phyloP scores from a whole-genome alignment of 1,140 invertebrate species.

The Ips typographus region DNA sequence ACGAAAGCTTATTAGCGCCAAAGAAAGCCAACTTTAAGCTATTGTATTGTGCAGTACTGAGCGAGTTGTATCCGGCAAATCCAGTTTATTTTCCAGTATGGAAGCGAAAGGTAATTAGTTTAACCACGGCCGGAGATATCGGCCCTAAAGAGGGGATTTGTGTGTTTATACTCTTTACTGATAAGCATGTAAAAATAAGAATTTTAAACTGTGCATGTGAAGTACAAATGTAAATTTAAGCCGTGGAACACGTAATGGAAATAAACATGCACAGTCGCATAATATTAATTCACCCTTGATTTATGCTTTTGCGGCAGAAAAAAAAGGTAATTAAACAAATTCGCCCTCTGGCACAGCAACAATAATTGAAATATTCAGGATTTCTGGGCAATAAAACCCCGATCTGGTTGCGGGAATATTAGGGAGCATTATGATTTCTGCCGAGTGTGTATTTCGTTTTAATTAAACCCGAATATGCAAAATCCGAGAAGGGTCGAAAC shows the following conservation, averaged over 20 bases:
- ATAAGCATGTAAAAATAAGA: too few relatives aligned
- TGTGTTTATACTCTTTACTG: too few relatives aligned
- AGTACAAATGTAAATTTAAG: background rate
- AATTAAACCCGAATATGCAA: constrained; percentile 4
- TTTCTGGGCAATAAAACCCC: constrained; percentile 4
- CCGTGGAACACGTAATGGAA: background rate
- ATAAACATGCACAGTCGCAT: constrained; percentile 1
- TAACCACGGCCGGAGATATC: too few relatives aligned
- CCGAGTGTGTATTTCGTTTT: constrained; percentile 2
- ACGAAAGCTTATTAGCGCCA: too few relatives aligned
- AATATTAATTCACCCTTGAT: background rate
- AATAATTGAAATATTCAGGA: background rate
- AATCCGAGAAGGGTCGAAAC: background rate
- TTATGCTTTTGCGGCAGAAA: background rate
- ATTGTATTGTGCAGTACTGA: too few relatives aligned
- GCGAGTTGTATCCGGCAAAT: too few relatives aligned
- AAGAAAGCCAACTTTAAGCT: too few relatives aligned
- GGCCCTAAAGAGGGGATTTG: too few relatives aligned
- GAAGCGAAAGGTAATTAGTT: too few relatives aligned
- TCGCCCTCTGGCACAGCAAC: background rate
- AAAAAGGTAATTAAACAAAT: background rate
- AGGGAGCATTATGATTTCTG: constrained; percentile 5
- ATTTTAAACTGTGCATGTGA: background rate
- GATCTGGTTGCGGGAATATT: constrained; percentile 3
- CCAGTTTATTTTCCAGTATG: too few relatives aligned